Base-by-base conservation (phyloP, 2,797 vertebrate species). In the Psittacula derbiana region DNA sequence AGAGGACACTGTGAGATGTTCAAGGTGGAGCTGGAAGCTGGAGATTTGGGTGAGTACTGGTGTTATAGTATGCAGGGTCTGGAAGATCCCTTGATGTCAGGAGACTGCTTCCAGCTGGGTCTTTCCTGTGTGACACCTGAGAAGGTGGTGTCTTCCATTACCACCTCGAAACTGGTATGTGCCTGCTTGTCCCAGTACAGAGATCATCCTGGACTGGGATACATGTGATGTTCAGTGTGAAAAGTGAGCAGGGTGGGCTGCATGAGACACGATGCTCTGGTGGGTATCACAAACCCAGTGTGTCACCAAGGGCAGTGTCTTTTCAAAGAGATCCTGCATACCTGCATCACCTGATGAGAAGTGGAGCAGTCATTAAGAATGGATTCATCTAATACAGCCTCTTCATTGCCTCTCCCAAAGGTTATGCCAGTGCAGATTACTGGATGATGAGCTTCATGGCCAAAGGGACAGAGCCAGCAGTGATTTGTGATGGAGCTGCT, bases 1-100 rank as follows among this genome's bases (percentile, higher is more conserved):
- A 98, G 98, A 89, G 98, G 96, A 95, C 98, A 98, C 93, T 99
- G 99, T 95, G 98, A 98, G 97, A 97, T 97, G 36, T 98, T 99
- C 96, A 98, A 97, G 80, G 94, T 99, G 90, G 98, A 98, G 47
- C 97, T 99, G 41, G 98, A 98, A 31, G 98, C 98, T 8, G 99
- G 99, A 74, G 99, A 99, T 96, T 88, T 99, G 89, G 99, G 99
- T 99, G 98, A 97, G 97, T 89, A 75, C 33, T 4, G 2, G 43
- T 55, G 43, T 49, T 89, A 40, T 19, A 74, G 44, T 1, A 0
- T 10, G 13, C n/a, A 30, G 61, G 69, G 57, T 7, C 62, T 79
- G 55, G 70, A 80, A 58, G 30, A 41, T 82, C 62, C 19, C 50
- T 50, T 76, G 65, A 31, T 44, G 47, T 44, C 46, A 64, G 74